Percentiles rank a stretch among this genome's conserved stretches.
These are phyloP conservation scores for Microctenopoma lineatum DNA, from an alignment of 2,797 vertebrate genomes.

Conservation along the genomic window DNA sequence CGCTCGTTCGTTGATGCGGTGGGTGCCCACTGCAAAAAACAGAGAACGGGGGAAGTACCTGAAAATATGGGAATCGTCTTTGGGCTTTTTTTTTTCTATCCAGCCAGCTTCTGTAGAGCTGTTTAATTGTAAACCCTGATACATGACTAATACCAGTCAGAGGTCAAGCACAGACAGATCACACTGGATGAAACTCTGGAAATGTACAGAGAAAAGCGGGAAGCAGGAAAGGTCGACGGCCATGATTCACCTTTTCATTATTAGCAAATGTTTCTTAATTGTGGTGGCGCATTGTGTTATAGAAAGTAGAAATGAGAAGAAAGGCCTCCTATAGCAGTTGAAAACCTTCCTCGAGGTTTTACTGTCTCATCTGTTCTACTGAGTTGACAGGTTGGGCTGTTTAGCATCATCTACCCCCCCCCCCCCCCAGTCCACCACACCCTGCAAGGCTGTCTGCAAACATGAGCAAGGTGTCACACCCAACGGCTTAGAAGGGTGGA, in stretches of 20 bases:
- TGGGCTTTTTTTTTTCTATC: conserved; percentile 54
- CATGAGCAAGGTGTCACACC: conserved; percentile 56
- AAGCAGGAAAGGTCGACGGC: conserved; percentile 25
- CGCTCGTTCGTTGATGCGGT: conserved; percentile 14
- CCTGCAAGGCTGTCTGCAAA: conserved; percentile 53
- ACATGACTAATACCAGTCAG: conserved; percentile 63
- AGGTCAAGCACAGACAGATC: conserved; percentile 69
- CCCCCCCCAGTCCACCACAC: conserved; percentile 21
- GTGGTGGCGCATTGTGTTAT: conserved; percentile 14
- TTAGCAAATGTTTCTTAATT: conserved; percentile 20
- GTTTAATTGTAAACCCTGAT: conserved; percentile 67
- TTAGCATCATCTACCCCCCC: neutral
- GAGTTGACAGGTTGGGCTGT: conserved; percentile 52
- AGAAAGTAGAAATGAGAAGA: conserved; percentile 10
- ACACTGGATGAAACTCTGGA: conserved; percentile 49
- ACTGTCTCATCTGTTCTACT: conserved; percentile 41
- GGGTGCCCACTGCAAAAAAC: conserved; percentile 28
- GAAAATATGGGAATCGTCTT: conserved; percentile 30
- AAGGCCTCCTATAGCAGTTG: conserved; percentile 30
- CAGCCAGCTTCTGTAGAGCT: conserved; percentile 57
- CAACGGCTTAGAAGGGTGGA: conserved; percentile 38
- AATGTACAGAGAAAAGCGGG: conserved; percentile 22
- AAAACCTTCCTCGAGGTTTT: conserved; percentile 38
- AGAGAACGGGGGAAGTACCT: conserved; percentile 14
- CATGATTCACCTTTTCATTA: conserved; percentile 32